Evolutionary conservation across 2,888 invertebrate species (phyloP), one percentile per base, ranked within the genome.

Genomic region (Danaus chrysippus): DNA sequence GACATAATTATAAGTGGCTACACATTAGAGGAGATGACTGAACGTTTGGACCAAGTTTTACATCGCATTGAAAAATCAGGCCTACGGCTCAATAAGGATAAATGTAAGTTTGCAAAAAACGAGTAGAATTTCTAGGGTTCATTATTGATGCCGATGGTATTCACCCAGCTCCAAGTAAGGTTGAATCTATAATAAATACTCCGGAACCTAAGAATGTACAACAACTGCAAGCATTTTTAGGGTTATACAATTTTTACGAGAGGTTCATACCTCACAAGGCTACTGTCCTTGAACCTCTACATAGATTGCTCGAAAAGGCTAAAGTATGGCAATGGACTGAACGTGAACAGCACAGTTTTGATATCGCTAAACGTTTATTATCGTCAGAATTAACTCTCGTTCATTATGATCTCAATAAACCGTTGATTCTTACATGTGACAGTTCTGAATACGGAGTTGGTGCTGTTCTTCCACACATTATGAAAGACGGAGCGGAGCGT

Each of bases 211-310:
- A 54, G 3, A 34, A 11, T 54, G 11, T 23, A n/a, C 34, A 54
- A 41, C 11, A 23, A 34, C n/a, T 54, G 49, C 17, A 54, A 41
- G n/a, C 54, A 12, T 54, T 54, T 54, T 54, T 71, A 9, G 72
- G 70, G 1, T 44, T 73, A 6, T 68, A 68, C 34, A 74, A 72
- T 56, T 74, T 72, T 49, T 72, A 72, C 58, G 69, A 72, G 49
- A 64, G 68, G 42, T 70, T 71, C 54, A 59, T 70, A 10, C 69
- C 67, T 11, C 64, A 68, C 12, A 69, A 71, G 54, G 65, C 71
- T 10, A 66, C 68, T 6, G 12, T 70, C 5, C 42, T 71, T 9
- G 69, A 71, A 61, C 71, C 68, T 13, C 56, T 70, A 19, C 68
- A 71, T 55, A 53, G 66, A 44, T 55, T 69, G 57, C 56, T 69